Conservation (phyloP, 2,888 invertebrate species). For the Drosophila quinaria region DNA sequence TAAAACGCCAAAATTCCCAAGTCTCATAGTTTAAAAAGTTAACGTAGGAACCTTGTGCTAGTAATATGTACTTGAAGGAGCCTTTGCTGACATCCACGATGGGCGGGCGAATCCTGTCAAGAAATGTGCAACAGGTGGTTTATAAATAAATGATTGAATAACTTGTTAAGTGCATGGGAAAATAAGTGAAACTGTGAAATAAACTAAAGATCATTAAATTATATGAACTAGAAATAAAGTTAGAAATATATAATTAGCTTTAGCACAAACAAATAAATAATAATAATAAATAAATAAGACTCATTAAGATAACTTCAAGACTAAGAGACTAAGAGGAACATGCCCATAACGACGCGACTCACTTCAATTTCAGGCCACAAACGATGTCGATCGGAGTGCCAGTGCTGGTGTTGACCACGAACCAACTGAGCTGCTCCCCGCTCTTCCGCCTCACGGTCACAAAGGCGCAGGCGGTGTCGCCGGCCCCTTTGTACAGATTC, state of each 20-base stretch:
- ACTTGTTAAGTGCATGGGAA: neutral
- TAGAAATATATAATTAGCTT: too few species aligned
- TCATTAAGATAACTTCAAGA: too few species aligned
- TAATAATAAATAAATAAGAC: too few species aligned
- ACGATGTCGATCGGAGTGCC: conserved; percentile 43
- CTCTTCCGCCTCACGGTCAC: conserved; percentile 56
- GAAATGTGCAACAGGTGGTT: conserved; percentile 31
- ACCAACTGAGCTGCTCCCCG: conserved; percentile 49
- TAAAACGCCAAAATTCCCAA: conserved; percentile 69
- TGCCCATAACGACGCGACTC: conserved; percentile 35
- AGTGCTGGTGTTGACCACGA: conserved; percentile 73
- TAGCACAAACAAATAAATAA: too few species aligned
- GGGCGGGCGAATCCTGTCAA: conserved; percentile 56
- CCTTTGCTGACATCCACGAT: conserved; percentile 74
- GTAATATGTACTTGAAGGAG: conserved; percentile 73
- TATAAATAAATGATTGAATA: neutral
- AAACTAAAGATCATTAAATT: too few species aligned
- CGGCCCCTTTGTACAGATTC: conserved; percentile 69
- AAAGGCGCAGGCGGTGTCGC: conserved; percentile 76
- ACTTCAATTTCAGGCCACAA: conserved; percentile 63
- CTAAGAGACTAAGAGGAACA: neutral
- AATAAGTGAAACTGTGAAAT: too few species aligned
- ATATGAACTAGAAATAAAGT: too few species aligned
- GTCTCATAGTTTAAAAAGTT: conserved; percentile 77
- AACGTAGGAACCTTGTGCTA: conserved; percentile 68